Evolutionary conservation across 2,113 vertebrate species (phyloP).

Genomic region (western clawed frog (Xenopus tropicalis)): UCB_Xtro_10.0 CM004451.2:72751001-72751500

Average conservation of each 20-base stretch:
- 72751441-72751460: too few species aligned
- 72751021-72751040: slow-evolving; percentile 55
- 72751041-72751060: slow-evolving; percentile 39
- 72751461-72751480: too few species aligned
- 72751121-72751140: slow-evolving; percentile 30
- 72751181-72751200: background rate
- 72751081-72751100: slow-evolving; percentile 44
- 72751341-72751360: too few species aligned
- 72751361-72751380: too few species aligned
- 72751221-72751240: background rate
- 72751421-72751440: too few species aligned
- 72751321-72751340: too few species aligned
- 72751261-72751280: too few species aligned
- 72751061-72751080: slow-evolving; percentile 42
- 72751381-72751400: too few species aligned
- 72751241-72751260: background rate
- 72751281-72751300: too few species aligned
- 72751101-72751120: slow-evolving; percentile 39
- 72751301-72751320: too few species aligned
- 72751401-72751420: too few species aligned
- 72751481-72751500: too few species aligned
- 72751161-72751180: background rate
- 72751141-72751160: slow-evolving; percentile 1
- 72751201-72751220: background rate
- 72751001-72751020: slow-evolving; percentile 57